Base-by-base conservation (phyloP, 2,797 vertebrate species). In the Natrix natrix region DNA sequence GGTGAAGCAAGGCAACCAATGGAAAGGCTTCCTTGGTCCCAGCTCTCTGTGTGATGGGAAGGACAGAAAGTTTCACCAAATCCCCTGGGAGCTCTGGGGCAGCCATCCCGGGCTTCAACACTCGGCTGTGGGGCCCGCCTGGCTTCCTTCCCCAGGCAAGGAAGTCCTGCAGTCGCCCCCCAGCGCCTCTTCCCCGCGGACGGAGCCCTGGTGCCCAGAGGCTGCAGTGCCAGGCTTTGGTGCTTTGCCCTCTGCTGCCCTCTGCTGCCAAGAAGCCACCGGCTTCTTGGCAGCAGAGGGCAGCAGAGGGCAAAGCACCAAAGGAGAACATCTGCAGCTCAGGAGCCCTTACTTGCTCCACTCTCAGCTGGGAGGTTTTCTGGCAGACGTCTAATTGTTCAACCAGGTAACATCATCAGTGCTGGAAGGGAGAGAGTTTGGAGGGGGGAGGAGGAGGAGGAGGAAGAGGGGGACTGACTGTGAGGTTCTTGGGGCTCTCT, bases 151-250 rank as follows among this genome's bases (percentile, higher is more conserved):
- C 48, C 52, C 20, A 8, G 54, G 17, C 32, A 4, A 16, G 14
- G 52, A 26, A 54, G 48, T 26, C 83, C 22, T 2, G 4, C 7
- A 12, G 43, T 5, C 0, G 8, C 59, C 57, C 17, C 55, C 13
- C 0, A 28, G 52, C 12, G 3, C 0, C 54, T 52, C 14, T 87
- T 37, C 16, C 32, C 10, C 3, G 0, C 0, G 3, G 32, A 78
- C 57, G 8, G 3, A 26, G 28, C 16, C 14, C 26, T 20, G 8
- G 14, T 1, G 86, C 54, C 54, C 54, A 17, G 86, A 54, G 24
- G 52, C 52, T 55, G 11, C 26, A 1, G 12, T n/a, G 11, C 12
- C 63, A 2, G 5, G 28, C 61, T 24, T 28, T 3, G 8, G 13
- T n/a, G 86, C 17, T 16, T 24, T 87, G 86, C 24, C 24, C 2